phyloP scores from a whole-genome alignment of 1,140 invertebrate species.

The Drosophila subpulchrella region DNA sequence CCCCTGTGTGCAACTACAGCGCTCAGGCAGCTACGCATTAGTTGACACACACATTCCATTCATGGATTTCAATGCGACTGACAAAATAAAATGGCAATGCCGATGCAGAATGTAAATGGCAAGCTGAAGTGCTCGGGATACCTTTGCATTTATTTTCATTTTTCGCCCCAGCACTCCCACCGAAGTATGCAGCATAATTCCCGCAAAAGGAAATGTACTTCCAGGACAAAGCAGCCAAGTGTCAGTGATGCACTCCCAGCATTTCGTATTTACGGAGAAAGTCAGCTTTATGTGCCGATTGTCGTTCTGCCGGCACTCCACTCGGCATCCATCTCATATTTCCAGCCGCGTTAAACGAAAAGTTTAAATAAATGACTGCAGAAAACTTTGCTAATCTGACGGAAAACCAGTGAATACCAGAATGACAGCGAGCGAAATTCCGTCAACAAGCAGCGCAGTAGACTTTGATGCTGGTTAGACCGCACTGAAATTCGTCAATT shows the following conservation, averaged over 20 bases:
- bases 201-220: conserved; percentile 40
- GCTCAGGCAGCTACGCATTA: conserved; percentile 16
- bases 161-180: conserved; percentile 4
- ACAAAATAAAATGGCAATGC: conserved; percentile 47
- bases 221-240: conserved; percentile 21
- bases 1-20: background rate
- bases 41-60: conserved; percentile 30
- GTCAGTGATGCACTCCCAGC: conserved; percentile 14
- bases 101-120: conserved; percentile 44
- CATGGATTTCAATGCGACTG: conserved; percentile 39
- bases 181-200: conserved; percentile 31
- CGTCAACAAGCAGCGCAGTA: conserved; percentile 50
- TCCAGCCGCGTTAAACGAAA: conserved; percentile 30
- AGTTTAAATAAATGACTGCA: conserved; percentile 71
- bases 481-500: conserved; percentile 71
- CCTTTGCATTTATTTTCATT: conserved; percentile 53
- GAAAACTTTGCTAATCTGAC: conserved; percentile 76
- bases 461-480: conserved; percentile 69
- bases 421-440: conserved; percentile 24
- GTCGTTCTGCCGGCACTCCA: conserved; percentile 7
- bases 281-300: conserved; percentile 11
- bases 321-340: background rate
- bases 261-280: conserved; percentile 2
- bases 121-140: conserved; percentile 18
- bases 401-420: conserved; percentile 32